Percentiles rank a stretch among this genome's conserved stretches.
phyloP scores from a whole-genome alignment of 2,113 vertebrate species.

The Megalops atlanticus region DNA sequence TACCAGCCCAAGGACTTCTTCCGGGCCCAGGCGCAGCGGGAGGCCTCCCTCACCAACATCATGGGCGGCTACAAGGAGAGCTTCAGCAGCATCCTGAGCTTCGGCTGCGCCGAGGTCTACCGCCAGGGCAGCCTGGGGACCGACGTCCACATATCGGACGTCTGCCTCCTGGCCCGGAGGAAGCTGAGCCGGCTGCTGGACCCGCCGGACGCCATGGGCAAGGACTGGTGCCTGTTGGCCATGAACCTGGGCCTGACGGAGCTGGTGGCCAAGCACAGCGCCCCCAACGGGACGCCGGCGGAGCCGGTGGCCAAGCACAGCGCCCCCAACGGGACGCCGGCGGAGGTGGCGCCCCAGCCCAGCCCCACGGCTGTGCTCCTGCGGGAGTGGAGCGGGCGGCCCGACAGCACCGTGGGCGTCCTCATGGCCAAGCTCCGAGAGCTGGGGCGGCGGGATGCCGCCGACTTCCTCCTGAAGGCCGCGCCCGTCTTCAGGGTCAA shows the following conservation, averaged over 20 bases:
- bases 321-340: constrained; percentile 70
- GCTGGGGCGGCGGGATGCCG: constrained; percentile 91
- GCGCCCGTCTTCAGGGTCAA: constrained; percentile 90
- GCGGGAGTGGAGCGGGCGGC: constrained; percentile 82
- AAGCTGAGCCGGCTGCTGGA: constrained; percentile 93
- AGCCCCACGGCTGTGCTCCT: constrained; percentile 90
- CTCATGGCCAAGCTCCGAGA: constrained; percentile 90
- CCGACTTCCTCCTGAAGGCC: constrained; percentile 90
- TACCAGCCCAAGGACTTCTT: constrained; percentile 98
- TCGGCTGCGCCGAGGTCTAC: constrained; percentile 90
- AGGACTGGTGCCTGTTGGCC: constrained; percentile 98
- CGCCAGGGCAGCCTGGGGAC: constrained; percentile 84
- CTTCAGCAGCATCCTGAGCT: constrained; percentile 90
- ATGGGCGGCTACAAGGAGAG: constrained; percentile 96
- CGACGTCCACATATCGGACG: constrained; percentile 85
- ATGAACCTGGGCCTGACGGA: constrained; percentile 96
- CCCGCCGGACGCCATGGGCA: constrained; percentile 92
- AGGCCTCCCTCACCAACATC: constrained; percentile 89
- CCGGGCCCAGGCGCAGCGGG: constrained; percentile 85
- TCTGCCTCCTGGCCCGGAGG: constrained; percentile 82
- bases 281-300: constrained; percentile 68
- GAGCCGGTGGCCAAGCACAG: constrained; percentile 76
- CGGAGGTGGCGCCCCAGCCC: constrained; percentile 60
- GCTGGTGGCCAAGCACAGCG: constrained; percentile 89
- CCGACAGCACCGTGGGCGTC: constrained; percentile 85